phyloP scores from a whole-genome alignment of 2,113 vertebrate species.

The Prionailurus viverrinus region DNA sequence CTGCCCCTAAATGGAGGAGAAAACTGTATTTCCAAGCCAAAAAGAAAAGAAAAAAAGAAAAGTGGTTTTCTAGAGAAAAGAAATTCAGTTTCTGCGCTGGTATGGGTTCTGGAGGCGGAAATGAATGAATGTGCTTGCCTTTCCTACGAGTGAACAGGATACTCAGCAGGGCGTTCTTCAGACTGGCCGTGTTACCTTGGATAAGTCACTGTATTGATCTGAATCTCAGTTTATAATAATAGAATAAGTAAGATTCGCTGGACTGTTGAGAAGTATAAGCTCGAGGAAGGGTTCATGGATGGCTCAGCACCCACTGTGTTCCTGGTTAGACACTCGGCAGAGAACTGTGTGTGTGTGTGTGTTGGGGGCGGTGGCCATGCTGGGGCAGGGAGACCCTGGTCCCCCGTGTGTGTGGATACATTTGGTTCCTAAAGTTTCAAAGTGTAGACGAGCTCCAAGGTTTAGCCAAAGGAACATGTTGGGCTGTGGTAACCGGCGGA shows the following conservation, averaged over 20 bases:
- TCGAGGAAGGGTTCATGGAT: background rate
- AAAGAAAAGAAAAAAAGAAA: background rate
- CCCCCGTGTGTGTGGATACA: fast-evolving
- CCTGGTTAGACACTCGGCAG: background rate
- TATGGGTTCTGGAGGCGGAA: background rate
- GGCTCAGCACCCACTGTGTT: background rate
- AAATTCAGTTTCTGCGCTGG: background rate
- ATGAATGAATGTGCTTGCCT: background rate
- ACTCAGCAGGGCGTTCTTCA: fast-evolving
- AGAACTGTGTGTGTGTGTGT: background rate
- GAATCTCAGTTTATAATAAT: background rate
- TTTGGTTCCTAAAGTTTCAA: background rate
- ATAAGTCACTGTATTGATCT: background rate
- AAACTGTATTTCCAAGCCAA: background rate
- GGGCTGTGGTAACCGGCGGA: background rate
- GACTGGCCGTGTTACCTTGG: background rate
- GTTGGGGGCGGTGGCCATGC: fast-evolving
- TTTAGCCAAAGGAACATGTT: background rate
- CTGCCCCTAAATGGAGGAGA: background rate
- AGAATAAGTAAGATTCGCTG: background rate
- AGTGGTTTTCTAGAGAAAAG: conserved; percentile 25
- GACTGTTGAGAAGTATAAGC: background rate
- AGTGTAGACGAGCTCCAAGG: background rate
- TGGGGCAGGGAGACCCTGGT: background rate
- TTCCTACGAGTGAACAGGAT: background rate